Evolutionary conservation across 2,797 vertebrate species (phyloP).

Genomic region (Coreius guichenoti): DNA sequence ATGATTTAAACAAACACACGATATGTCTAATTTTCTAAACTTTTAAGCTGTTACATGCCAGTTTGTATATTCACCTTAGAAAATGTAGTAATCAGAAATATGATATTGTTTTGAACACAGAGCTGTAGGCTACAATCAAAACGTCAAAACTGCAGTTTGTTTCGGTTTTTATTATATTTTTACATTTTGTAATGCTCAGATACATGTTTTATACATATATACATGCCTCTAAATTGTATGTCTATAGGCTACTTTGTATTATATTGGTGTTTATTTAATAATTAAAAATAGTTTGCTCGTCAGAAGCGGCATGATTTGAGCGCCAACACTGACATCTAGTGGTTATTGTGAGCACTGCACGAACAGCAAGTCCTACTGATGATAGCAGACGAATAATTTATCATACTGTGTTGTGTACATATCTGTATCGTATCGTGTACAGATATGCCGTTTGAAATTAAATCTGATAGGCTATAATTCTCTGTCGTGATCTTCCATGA

Average conservation of each 20-base stretch:
- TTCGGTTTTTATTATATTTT: neutral
- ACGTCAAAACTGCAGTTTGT: neutral
- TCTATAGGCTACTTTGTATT: too few species aligned
- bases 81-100: neutral
- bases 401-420: neutral
- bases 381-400: neutral
- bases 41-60: neutral
- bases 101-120: neutral
- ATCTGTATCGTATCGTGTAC: neutral
- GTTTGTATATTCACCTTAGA: neutral
- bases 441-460: neutral
- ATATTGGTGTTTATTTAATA: neutral
- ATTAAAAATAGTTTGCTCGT: neutral
- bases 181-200: neutral
- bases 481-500: neutral
- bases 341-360: neutral
- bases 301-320: neutral
- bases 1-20: neutral
- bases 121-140: neutral
- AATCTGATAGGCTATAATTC: neutral
- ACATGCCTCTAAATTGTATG: neutral
- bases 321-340: conserved; percentile 12
- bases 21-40: neutral
- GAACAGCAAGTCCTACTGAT: neutral
- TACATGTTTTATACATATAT: neutral